Conservation (phyloP, 2,113 vertebrate genomes). For the Patagioenas fasciata region DNA sequence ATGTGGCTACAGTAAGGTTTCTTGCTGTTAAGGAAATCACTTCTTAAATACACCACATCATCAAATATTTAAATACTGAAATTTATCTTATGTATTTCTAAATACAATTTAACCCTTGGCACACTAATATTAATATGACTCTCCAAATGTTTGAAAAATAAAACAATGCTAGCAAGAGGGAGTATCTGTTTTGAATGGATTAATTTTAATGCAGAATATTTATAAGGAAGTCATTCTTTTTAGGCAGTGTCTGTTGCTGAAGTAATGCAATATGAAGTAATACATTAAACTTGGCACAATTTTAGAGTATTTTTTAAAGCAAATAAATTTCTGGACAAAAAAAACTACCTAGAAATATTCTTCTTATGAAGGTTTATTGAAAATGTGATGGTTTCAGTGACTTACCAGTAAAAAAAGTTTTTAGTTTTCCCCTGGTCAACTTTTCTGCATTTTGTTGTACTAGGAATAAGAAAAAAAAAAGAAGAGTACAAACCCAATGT, state of each 20-base stretch:
- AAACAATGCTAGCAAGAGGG: neutral
- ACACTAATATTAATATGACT: neutral
- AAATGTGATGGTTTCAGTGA: neutral
- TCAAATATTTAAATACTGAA: neutral
- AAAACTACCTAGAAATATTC: neutral
- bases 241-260: neutral
- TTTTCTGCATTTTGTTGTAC: neutral
- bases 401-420: neutral
- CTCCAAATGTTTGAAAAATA: neutral
- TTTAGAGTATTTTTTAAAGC: constrained; percentile 12
- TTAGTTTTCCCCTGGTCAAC: neutral
- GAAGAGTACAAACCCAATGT: neutral
- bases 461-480: neutral
- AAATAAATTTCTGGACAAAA: neutral
- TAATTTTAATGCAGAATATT: constrained; percentile 15
- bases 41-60: neutral
- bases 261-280: constrained; percentile 10
- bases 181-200: neutral
- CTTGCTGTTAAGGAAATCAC: neutral
- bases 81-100: neutral
- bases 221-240: neutral
- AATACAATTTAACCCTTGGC: neutral
- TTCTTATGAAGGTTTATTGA: neutral
- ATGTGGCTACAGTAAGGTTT: neutral
- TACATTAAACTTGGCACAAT: neutral